Evolutionary conservation across 1,140 invertebrate species (phyloP).

Genomic region (Drosophila pandora): DNA sequence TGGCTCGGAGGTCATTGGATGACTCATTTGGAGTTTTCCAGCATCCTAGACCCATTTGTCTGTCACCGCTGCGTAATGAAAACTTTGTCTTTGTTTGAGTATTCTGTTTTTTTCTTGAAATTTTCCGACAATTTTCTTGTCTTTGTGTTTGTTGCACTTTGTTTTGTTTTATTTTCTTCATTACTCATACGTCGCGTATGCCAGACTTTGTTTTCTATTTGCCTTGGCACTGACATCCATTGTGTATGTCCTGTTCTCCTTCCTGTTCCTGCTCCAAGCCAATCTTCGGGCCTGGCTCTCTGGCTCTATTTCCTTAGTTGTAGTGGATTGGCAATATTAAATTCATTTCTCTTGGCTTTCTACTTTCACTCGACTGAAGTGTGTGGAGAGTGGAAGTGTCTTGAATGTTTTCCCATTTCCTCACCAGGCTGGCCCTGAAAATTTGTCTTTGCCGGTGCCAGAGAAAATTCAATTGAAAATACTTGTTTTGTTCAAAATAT

Average conservation of each 20-base stretch:
- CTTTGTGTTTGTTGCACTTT: slow-evolving; percentile 10
- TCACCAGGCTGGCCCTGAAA: slow-evolving; percentile 27
- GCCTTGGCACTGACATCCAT: slow-evolving; percentile 48
- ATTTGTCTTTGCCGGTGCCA: slow-evolving; percentile 18
- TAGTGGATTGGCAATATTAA: slow-evolving; percentile 52
- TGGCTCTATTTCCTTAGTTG: slow-evolving; percentile 1
- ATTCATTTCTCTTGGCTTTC: slow-evolving; percentile 40
- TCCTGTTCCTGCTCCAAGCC: slow-evolving; percentile 13
- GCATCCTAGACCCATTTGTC: slow-evolving; percentile 62
- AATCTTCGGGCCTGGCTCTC: slow-evolving; percentile 16
- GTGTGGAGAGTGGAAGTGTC: slow-evolving; percentile 31
- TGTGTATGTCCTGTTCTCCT: slow-evolving; percentile 3
- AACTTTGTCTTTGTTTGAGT: slow-evolving; percentile 73
- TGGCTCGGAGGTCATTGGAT: background rate
- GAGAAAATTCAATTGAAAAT: slow-evolving; percentile 55
- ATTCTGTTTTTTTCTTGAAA: slow-evolving; percentile 24
- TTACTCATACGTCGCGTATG: slow-evolving; percentile 70
- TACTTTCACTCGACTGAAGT: slow-evolving; percentile 59
- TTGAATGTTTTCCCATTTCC: slow-evolving; percentile 64
- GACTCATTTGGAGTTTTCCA: slow-evolving; percentile 39
- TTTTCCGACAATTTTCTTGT: slow-evolving; percentile 6
- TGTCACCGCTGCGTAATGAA: slow-evolving; percentile 65
- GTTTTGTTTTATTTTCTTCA: slow-evolving; percentile 53
- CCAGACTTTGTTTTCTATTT: slow-evolving; percentile 39
- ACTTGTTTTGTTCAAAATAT: background rate